Evolutionary conservation across 2,797 vertebrate species (phyloP), one percentile per base, ranked within the genome.

Genomic region (Pristis pectinata): DNA sequence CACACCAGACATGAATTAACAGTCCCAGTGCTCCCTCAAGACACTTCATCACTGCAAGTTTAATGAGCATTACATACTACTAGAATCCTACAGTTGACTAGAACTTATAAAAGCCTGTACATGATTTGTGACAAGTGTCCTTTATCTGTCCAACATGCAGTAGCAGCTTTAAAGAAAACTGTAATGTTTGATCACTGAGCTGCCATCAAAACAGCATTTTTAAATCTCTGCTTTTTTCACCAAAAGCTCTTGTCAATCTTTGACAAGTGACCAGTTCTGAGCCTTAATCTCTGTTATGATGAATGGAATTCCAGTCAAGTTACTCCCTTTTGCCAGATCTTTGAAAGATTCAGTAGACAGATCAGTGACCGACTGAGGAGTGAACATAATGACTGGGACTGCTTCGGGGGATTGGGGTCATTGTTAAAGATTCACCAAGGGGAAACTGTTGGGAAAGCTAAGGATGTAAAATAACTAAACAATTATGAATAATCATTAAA

Each of bases 401-500:
- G 53, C 83, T 17, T 87, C 10, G 34, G 15, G n/a, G 83, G n/a
- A 61, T 34, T 37, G 13, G 6, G 15, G 56, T 61, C 11, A 9
- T 24, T 34, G 83, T 61, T 61, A 87, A 64, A 22, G 87, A 24
- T 37, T 30, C 13, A 7, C 13, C 15, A 87, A n/a, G 56, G 83
- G 4, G 11, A 87, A 59, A n/a, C 30, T 17, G 11, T 59, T 89
- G n/a, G 41, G n/a, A 91, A 67, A 24, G 9, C n/a, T n/a, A 7
- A 37, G 59, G 56, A 22, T 41, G 22, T 61, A 24, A 67, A 64
- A 72, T 70, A 91, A 9, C 19, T 41, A 91, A 91, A 91, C n/a
- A 91, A 91, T 91, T 91, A 91, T 64, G 91, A 91, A 64, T 91
- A 91, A 19, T 91, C 87, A 91, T 37, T 91, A 61, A 34, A 22